phyloP scores from a whole-genome alignment of 2,888 invertebrate genomes.

The Watsonalla cultraria region DNA sequence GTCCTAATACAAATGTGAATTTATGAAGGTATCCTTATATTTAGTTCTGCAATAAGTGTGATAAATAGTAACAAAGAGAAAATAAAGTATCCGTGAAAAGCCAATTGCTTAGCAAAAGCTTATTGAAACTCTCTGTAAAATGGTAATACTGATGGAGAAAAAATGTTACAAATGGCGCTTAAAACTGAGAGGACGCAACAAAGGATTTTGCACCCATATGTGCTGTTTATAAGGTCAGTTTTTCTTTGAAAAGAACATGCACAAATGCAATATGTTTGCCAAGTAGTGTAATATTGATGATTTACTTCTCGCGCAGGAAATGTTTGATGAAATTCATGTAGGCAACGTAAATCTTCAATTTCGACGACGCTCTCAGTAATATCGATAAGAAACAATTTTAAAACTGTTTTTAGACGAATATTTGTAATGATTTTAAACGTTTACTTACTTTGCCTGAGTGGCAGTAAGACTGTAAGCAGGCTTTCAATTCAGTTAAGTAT shows the following conservation, averaged over 20 bases:
- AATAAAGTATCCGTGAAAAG: slow-evolving; percentile 24
- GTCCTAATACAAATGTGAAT: no score
- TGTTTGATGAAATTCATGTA: slow-evolving; percentile 1
- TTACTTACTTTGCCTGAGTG: no score
- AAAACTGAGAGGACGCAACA: slow-evolving; percentile 15
- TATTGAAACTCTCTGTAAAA: slow-evolving; percentile 34
- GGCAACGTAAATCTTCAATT: neutral
- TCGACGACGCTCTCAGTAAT: neutral
- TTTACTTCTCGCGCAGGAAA: slow-evolving; percentile 1
- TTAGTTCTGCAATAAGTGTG: no score
- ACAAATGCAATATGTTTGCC: slow-evolving; percentile 3
- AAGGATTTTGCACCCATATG: slow-evolving; percentile 18
- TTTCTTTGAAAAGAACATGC: slow-evolving; percentile 4
- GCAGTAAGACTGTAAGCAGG: no score
- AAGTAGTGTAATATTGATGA: slow-evolving; percentile 2
- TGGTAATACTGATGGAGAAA: slow-evolving; percentile 23
- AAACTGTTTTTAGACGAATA: no score
- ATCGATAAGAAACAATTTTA: no score
- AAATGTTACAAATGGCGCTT: slow-evolving; percentile 22
- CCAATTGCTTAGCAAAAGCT: slow-evolving; percentile 30
- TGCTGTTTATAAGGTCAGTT: slow-evolving; percentile 8
- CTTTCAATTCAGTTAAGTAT: no score
- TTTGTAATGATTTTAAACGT: no score
- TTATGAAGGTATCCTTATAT: no score
- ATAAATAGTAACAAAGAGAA: slow-evolving; percentile 1